phyloP scores from a whole-genome alignment of 2,113 vertebrate genomes.

The Junco hyemalis region DNA sequence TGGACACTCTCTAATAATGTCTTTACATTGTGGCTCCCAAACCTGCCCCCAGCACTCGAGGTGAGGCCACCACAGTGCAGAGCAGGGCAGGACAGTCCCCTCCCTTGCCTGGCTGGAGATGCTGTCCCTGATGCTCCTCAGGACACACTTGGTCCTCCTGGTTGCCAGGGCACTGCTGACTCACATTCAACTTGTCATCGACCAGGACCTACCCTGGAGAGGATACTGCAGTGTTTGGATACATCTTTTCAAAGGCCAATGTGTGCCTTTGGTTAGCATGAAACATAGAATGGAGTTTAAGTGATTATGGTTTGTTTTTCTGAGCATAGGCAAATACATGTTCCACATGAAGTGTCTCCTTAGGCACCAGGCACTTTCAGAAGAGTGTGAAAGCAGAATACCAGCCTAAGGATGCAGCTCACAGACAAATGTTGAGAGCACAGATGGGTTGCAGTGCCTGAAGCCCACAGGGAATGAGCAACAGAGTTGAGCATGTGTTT shows the following conservation, averaged over 20 bases:
- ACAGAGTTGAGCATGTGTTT: background rate
- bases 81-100: background rate
- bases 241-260: background rate
- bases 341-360: background rate
- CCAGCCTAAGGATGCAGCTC: background rate
- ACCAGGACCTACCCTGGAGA: background rate
- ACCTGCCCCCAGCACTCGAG: fast-evolving
- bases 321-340: background rate
- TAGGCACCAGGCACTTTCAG: background rate
- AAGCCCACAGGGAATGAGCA: constrained; percentile 11
- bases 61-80: fast-evolving
- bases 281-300: background rate
- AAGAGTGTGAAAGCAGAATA: constrained; percentile 3
- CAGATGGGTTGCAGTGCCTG: constrained; percentile 5
- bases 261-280: background rate
- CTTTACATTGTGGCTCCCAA: background rate
- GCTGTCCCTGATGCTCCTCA: background rate
- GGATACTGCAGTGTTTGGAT: background rate
- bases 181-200: background rate
- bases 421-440: background rate
- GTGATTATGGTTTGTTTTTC: background rate
- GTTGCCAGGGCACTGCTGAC: background rate
- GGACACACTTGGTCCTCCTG: fast-evolving
- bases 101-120: fast-evolving
- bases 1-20: background rate